Percentiles rank a stretch among this genome's conserved stretches.
These are phyloP conservation scores for Cyphomyrus plagiostoma DNA, from an alignment of 2,113 vertebrate genomes.

Conservation along the genomic window DNA sequence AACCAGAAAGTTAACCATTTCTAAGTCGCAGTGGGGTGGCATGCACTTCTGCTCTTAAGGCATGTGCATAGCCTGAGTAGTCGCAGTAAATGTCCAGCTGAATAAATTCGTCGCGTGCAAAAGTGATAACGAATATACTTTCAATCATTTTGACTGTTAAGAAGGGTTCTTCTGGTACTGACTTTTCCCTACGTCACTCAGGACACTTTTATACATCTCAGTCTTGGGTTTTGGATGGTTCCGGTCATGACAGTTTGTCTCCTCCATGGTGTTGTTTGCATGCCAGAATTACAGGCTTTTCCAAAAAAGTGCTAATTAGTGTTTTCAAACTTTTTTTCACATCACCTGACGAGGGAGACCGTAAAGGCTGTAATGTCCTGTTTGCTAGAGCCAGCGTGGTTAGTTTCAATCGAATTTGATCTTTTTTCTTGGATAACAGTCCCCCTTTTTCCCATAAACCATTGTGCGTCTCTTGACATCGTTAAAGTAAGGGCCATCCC, in stretches of 20 bases:
- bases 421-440: not conserved
- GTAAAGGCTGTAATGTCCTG: not conserved
- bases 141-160: not conserved
- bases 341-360: not conserved
- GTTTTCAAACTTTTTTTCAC: not conserved
- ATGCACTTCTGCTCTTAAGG: not conserved
- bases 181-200: not conserved
- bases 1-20: not conserved
- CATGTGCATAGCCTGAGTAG: not conserved
- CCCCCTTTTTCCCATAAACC: not conserved
- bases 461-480: not conserved
- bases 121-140: not conserved
- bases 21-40: not conserved
- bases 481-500: constrained; percentile 5
- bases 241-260: not conserved
- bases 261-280: not conserved
- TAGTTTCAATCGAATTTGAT: not conserved
- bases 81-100: not conserved
- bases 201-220: not conserved
- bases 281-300: not conserved
- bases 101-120: not conserved
- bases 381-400: not conserved
- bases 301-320: not conserved
- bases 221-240: not conserved
- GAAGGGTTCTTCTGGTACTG: not conserved